phyloP scores from a whole-genome alignment of 2,113 vertebrate species.

The Okapia johnstoni region DNA sequence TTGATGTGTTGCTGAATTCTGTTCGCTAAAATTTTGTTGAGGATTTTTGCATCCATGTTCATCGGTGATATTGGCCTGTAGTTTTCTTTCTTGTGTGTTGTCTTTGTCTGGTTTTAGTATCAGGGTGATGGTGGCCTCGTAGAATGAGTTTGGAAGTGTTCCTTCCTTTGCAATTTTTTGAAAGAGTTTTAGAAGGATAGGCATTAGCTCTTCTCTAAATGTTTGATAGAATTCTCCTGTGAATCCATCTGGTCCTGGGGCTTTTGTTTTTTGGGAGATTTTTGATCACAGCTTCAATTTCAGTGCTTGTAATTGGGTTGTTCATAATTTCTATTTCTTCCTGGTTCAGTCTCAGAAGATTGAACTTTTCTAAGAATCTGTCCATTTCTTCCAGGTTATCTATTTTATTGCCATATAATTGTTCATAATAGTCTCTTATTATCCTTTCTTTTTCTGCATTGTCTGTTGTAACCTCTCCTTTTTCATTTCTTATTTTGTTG shows the following conservation, averaged over 20 bases:
- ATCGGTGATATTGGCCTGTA: background rate
- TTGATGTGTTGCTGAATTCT: background rate
- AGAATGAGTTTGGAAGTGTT: background rate
- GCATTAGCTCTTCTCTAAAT: background rate
- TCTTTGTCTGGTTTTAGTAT: background rate
- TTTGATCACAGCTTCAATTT: background rate
- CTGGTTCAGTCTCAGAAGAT: background rate
- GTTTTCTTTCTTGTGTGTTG: background rate
- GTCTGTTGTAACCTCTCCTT: background rate
- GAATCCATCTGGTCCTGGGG: background rate
- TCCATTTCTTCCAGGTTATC: background rate
- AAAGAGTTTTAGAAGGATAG: background rate
- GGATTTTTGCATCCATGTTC: background rate
- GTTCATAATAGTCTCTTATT: background rate
- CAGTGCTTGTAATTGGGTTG: background rate
- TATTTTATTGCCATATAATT: background rate
- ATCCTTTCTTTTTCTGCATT: background rate
- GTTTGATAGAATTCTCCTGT: background rate
- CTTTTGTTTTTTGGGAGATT: background rate
- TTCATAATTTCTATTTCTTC: background rate
- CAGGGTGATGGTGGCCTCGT: background rate
- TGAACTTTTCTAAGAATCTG: background rate
- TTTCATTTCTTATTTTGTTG: background rate
- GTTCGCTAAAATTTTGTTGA: background rate
- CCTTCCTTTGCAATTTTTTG: background rate